Conservation (phyloP, 2,113 vertebrate species). For the Sinocyclocheilus rhinocerous region DNA sequence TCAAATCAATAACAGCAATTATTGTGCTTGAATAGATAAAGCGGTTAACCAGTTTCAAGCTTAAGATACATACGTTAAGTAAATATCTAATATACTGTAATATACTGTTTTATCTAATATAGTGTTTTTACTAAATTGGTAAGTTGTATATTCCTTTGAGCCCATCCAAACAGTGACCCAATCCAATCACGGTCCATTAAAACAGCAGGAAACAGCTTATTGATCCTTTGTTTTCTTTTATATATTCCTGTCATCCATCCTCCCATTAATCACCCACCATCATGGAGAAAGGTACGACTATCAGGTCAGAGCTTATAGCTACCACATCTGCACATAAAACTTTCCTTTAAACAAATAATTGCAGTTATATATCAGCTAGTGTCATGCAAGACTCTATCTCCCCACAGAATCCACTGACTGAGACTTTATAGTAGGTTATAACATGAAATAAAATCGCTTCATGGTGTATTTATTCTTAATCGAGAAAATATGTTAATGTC, state of each 20-base stretch:
- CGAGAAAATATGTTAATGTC: background rate
- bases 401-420: too few species aligned
- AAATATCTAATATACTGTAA: background rate
- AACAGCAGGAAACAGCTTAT: constrained; percentile 33
- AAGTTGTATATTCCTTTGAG: background rate
- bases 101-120: too few species aligned
- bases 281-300: background rate
- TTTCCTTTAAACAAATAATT: background rate
- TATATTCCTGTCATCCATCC: constrained; percentile 23
- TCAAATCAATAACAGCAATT: background rate
- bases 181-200: constrained; percentile 43
- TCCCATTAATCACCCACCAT: constrained; percentile 34
- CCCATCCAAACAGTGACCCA: background rate
- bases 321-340: background rate
- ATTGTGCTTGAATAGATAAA: background rate
- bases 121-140: background rate
- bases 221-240: constrained; percentile 31
- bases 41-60: background rate
- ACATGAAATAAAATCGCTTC: too few species aligned
- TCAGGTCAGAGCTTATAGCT: background rate
- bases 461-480: background rate
- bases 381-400: too few species aligned
- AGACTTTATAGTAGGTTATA: too few species aligned
- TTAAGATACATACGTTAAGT: background rate
- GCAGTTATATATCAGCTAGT: too few species aligned